Conservation (phyloP, 64 coral and sea anemone species). For the Platygyra sinensis region DNA sequence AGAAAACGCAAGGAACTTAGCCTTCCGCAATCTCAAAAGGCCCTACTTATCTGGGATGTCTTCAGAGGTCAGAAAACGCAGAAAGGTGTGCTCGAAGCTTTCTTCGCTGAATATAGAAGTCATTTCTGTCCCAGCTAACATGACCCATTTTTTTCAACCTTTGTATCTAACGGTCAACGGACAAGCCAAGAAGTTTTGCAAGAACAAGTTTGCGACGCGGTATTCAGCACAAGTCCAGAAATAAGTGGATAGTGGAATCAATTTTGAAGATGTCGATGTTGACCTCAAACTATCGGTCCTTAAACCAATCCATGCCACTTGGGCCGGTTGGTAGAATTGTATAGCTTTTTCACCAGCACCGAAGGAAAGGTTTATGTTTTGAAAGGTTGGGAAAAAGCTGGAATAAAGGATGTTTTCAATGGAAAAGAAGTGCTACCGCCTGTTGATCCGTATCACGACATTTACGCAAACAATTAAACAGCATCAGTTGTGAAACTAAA, state of each 20-base stretch:
- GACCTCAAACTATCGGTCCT: too few relatives aligned
- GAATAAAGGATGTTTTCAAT: conserved; percentile 27
- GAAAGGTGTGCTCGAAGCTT: conserved; percentile 63
- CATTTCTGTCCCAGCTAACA: conserved; percentile 68
- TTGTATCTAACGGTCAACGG: conserved; percentile 75
- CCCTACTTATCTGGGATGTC: conserved; percentile 76
- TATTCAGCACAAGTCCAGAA: not conserved
- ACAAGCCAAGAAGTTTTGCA: conserved; percentile 75
- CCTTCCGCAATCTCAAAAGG: conserved; percentile 68
- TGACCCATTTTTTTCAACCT: conserved; percentile 74
- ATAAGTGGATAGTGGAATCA: too few relatives aligned
- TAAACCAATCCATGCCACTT: too few relatives aligned
- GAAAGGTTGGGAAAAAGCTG: conserved; percentile 40
- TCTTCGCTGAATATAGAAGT: conserved; percentile 73
- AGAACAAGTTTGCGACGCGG: conserved; percentile 8
- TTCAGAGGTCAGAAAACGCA: conserved; percentile 79
- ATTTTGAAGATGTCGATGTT: too few relatives aligned
- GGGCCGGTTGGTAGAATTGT: too few relatives aligned
- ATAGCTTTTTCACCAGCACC: conserved; percentile 11
- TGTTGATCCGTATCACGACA: conserved; percentile 49
- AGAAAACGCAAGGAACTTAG: conserved; percentile 66
- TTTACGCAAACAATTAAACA: conserved; percentile 26
- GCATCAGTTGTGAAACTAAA: conserved; percentile 38
- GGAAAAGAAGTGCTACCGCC: conserved; percentile 56
- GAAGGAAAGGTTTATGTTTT: conserved; percentile 27